phyloP scores from a whole-genome alignment of 2,113 vertebrate species.

The Melanerpes formicivorus region DNA sequence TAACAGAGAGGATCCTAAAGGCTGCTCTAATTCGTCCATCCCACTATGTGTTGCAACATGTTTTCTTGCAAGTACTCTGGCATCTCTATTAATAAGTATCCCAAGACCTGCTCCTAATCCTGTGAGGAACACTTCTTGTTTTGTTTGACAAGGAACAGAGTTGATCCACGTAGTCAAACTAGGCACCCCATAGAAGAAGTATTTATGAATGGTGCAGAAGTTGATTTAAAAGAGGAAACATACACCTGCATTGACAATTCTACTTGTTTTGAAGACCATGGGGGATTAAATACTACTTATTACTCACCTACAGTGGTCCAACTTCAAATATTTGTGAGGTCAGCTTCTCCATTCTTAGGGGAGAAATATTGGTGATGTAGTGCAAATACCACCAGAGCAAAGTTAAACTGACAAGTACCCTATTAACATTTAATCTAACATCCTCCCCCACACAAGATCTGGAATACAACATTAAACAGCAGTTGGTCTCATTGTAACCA shows the following conservation, averaged over 20 bases:
- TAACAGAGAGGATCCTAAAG: not conserved
- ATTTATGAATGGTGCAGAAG: not conserved
- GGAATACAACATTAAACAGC: not conserved
- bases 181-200: not conserved
- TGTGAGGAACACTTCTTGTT: not conserved
- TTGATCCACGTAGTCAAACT: not conserved
- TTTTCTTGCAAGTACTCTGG: not conserved
- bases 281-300: not conserved
- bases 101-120: not conserved
- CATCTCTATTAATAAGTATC: not conserved
- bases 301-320: not conserved
- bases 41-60: not conserved
- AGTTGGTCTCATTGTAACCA: not conserved
- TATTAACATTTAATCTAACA: not conserved
- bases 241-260: not conserved
- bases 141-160: not conserved
- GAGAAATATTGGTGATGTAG: not conserved
- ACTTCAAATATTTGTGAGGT: not conserved
- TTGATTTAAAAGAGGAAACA: not conserved
- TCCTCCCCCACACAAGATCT: too few relatives aligned
- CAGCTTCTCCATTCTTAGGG: not conserved
- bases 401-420: not conserved
- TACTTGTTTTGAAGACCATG: not conserved
- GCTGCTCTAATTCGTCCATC: not conserved
- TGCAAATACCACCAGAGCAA: not conserved